Conservation (phyloP, 1,140 invertebrate genomes). For the Atta cephalotes region DNA sequence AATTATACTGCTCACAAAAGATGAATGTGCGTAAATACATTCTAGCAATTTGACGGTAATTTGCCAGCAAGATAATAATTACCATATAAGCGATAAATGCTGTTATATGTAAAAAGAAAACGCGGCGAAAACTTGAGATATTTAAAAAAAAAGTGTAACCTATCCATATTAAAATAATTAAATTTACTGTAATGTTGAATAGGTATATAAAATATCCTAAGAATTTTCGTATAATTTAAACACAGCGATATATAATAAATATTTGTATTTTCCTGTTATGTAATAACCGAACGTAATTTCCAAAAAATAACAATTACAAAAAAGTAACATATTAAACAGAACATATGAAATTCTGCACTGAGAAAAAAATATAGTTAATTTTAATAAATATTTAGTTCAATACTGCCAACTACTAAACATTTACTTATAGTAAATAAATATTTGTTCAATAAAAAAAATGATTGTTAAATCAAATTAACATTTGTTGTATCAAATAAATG, state of each 20-base stretch:
- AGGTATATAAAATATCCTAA: neutral
- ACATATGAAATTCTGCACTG: neutral
- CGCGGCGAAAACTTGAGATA: neutral
- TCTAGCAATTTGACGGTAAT: neutral
- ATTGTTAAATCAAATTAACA: too few relatives aligned
- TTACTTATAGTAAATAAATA: too few relatives aligned
- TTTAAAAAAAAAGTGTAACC: neutral
- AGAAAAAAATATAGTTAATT: too few relatives aligned
- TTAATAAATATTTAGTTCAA: too few relatives aligned
- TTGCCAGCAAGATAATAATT: neutral
- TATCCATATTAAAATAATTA: neutral
- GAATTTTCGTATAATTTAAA: neutral
- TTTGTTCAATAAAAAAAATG: too few relatives aligned
- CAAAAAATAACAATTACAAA: neutral
- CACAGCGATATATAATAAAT: neutral
- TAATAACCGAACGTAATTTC: slow-evolving; percentile 8
- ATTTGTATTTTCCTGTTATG: neutral
- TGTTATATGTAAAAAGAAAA: neutral
- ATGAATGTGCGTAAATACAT: slow-evolving; percentile 3
- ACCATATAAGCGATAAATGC: neutral
- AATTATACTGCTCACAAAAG: slow-evolving; percentile 21
- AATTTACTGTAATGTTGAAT: neutral
- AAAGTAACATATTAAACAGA: neutral
- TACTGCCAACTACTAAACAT: too few relatives aligned
- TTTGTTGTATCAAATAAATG: too few relatives aligned